Base-by-base conservation (phyloP, 2,888 invertebrate genomes). In the Oscheius sp. region DNA sequence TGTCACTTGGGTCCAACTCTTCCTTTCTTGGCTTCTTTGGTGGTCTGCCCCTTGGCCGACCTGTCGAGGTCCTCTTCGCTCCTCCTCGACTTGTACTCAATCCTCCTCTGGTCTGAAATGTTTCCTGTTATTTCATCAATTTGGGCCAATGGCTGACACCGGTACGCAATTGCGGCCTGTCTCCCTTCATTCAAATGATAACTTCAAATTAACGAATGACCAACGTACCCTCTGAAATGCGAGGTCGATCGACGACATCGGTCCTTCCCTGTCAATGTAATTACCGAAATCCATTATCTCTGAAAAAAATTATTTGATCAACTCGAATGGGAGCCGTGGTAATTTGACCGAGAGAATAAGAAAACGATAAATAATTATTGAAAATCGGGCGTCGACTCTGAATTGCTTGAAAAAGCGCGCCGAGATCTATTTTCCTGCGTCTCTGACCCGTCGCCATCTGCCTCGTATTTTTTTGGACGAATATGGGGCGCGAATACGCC, bases 351-450 rank as follows among this genome's bases (percentile, higher is more conserved):
- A 23, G 18, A 21, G 2, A 21, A 23, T 21, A 9, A 53, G 21
- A 35, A 35, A 35, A 35, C 35, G 35, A 35, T 35, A 35, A 35
- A 35, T 35, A 35, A 35, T 35, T 35, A 53, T 9, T 18, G 2
- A 53, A 53, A 18, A 23, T 53, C 21, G 25, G 25, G 12, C 16
- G 25, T 18, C 12, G 21, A 2, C 21, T 12, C 9, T 16, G 2
- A n/a, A 21, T 53, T 25, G 53, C 21, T 53, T 53, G 21, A 23
- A 53, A 53, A 53, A 53, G 53, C 53, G 53, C 53, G 53, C 53
- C 53, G 53, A 21, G 53, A 53, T 25, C 53, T 21, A 21, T 18
- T 53, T 53, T 21, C 7, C 53, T 53, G 21, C 53, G 53, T 53
- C 53, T 21, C 53, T 53, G 21, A 16, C 53, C 2, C 9, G 21